These are phyloP conservation scores for Eospalax fontanierii DNA, from an alignment of 2,797 vertebrate species.

Conservation along the genomic window DNA sequence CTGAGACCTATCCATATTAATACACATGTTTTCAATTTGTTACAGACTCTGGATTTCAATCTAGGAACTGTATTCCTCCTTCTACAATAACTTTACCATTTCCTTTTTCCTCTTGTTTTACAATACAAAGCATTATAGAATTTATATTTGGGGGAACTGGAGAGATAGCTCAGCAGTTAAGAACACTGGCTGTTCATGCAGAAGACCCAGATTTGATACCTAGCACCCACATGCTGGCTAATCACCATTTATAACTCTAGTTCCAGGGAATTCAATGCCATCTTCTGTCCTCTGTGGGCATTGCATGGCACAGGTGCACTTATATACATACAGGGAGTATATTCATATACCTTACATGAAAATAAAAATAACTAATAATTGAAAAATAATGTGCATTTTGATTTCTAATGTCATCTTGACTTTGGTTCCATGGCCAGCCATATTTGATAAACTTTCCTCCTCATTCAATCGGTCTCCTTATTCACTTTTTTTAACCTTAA, in stretches of 20 bases:
- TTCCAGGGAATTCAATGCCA: no score
- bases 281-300: no score
- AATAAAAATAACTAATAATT: no score
- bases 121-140: background rate
- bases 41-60: constrained; percentile 22
- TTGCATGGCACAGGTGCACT: no score
- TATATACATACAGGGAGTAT: no score
- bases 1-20: background rate
- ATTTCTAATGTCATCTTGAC: constrained; percentile 24
- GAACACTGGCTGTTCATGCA: no score
- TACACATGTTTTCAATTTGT: background rate
- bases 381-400: background rate
- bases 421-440: background rate
- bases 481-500: constrained; percentile 32
- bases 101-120: background rate
- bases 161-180: no score
- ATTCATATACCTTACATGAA: no score
- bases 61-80: background rate
- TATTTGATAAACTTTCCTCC: constrained; percentile 36
- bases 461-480: background rate
- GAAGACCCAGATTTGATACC: no score
- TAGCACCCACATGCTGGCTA: no score
- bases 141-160: background rate
- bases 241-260: no score
- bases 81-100: background rate